phyloP scores from a whole-genome alignment of 2,113 vertebrate species.

The Campylorhamphus procurvoides region DNA sequence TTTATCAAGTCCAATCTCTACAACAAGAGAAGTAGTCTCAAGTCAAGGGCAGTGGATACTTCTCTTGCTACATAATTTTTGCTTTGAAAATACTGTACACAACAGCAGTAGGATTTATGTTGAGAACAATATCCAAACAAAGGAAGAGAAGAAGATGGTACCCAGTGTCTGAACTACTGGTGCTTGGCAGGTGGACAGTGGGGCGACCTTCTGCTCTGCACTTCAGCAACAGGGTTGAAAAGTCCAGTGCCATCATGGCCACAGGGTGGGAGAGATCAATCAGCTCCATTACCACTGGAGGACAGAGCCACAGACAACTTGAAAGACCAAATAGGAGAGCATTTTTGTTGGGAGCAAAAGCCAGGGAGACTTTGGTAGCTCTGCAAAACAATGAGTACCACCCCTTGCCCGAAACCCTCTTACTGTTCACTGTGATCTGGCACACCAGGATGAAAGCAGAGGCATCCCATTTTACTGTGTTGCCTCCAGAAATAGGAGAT shows the following conservation, averaged over 20 bases:
- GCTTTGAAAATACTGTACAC: background rate
- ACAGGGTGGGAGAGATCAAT: accelerated
- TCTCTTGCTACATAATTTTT: background rate
- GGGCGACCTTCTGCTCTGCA: background rate
- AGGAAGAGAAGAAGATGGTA: background rate
- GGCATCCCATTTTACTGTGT: background rate
- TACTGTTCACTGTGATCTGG: background rate
- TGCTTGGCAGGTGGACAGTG: background rate
- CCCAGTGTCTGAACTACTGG: background rate
- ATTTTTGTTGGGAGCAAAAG: background rate
- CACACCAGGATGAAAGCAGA: background rate
- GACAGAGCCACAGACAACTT: background rate
- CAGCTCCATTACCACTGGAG: background rate
- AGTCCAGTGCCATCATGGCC: accelerated
- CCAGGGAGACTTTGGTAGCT: background rate
- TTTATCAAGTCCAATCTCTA: background rate
- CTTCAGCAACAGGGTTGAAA: accelerated
- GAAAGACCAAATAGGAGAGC: background rate
- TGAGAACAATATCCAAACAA: background rate
- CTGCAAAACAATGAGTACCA: background rate
- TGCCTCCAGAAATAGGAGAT: background rate
- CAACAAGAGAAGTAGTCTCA: background rate
- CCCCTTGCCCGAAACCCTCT: background rate
- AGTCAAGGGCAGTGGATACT: background rate
- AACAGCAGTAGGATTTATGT: background rate